Base-by-base conservation (phyloP, 2,797 vertebrate species). In the Pseudocheirus occidentalis region DNA sequence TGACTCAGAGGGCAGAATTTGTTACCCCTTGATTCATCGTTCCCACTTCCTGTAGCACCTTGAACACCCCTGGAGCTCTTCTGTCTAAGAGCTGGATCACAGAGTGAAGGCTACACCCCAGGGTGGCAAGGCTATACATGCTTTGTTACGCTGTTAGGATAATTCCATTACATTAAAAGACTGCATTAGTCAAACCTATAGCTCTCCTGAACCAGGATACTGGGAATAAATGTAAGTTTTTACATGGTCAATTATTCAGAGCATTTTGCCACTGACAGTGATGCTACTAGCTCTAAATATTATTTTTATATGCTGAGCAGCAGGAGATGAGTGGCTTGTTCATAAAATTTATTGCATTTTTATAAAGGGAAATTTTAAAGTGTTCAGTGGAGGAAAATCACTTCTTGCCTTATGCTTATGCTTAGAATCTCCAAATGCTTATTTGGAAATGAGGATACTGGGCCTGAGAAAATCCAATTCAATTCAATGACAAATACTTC, bases 141-240 rank as follows among this genome's bases (percentile, higher is more conserved):
- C 6, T 18, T 92, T 92, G 90, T 46, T 92, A 66, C 62, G 55
- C 9, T 55, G 94, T 92, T 94, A 93, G 34, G 27, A 46, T 46
- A 87, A 96, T 91, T 94, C 94, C 52, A 34, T 34, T 94, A 94
- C 73, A 27, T 90, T 58, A 66, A 96, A 50, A 58, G 97, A 89
- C 55, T 92, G 53, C 95, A 92, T 21, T 66, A 18, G 21, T 87
- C 40, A 27, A 87, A 87, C 40, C 21, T 50, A 27, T 27, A 27
- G 73, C 52, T 92, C 92, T 91, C 94, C 50, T 73, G 91, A 87
- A 94, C 27, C 28, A 91, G 55, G 12, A 94, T 9, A 81, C 0
- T 50, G 40, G 66, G 46, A 46, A 94, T 89, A 21, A 94, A 96
- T 40, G 24, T 14, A 93, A 90, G 5, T 73, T 93, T 96, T 92